These are phyloP conservation scores for Todus mexicanus DNA, from an alignment of 2,797 vertebrate genomes.

Conservation along the genomic window DNA sequence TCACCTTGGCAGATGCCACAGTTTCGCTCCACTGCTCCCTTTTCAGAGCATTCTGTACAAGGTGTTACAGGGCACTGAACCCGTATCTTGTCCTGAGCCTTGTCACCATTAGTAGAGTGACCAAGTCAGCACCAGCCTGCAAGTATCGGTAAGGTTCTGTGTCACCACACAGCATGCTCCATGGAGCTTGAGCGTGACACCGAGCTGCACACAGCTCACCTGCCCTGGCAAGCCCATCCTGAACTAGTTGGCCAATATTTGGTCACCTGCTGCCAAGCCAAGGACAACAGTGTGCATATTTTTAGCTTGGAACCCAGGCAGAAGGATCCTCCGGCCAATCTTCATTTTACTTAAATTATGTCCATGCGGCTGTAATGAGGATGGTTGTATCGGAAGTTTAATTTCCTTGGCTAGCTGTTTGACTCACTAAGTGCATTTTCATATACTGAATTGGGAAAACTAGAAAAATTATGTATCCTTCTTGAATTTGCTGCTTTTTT, in stretches of 20 bases:
- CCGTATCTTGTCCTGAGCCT: neutral
- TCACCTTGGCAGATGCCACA: neutral
- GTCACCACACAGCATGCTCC: neutral
- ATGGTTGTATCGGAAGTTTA: neutral
- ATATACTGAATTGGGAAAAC: neutral
- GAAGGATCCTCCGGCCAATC: neutral
- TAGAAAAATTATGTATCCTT: neutral
- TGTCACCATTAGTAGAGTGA: neutral
- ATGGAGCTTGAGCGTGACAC: neutral
- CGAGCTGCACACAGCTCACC: neutral
- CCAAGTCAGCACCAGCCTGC: neutral
- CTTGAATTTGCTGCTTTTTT: neutral
- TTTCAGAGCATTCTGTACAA: neutral
- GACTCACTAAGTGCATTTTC: neutral
- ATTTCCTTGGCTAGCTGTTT: neutral
- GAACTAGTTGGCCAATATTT: neutral
- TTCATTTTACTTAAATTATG: neutral
- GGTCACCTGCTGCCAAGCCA: neutral
- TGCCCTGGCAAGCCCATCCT: neutral
- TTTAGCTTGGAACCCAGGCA: neutral
- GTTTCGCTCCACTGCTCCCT: neutral
- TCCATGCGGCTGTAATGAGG: neutral
- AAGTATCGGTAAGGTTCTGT: neutral
- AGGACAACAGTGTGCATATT: rapidly evolving
- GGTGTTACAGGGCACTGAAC: neutral